Conservation (phyloP, 1,140 invertebrate species). For the Orussus abietinus region DNA sequence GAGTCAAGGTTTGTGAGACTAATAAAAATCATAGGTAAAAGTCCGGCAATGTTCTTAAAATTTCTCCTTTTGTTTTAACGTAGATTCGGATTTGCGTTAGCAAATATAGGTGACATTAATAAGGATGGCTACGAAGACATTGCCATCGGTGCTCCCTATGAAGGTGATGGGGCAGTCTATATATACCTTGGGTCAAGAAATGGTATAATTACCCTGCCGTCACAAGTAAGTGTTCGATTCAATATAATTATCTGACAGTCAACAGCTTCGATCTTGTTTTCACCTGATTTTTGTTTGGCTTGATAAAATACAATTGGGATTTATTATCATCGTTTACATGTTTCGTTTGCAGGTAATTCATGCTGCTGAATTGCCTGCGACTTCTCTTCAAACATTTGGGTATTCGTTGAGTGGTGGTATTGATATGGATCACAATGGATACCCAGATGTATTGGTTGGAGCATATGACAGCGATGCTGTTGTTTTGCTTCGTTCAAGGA, state of each 20-base stretch:
- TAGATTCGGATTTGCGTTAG: constrained; percentile 81
- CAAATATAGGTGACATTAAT: constrained; percentile 86
- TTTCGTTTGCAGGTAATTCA: constrained; percentile 52
- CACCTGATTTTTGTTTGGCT: not conserved
- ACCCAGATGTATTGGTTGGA: constrained; percentile 87
- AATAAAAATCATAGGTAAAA: too few relatives aligned
- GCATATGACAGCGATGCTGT: constrained; percentile 79
- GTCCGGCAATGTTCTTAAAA: too few relatives aligned
- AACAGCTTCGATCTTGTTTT: not conserved
- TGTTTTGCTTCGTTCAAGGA: constrained; percentile 71
- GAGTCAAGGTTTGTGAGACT: constrained; percentile 45
- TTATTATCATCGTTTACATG: constrained; percentile 31
- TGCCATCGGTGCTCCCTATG: constrained; percentile 89
- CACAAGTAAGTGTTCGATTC: constrained; percentile 62
- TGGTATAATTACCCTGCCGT: constrained; percentile 69
- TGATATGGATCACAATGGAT: constrained; percentile 88
- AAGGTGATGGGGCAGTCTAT: constrained; percentile 77
- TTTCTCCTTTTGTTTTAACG: constrained; percentile 4
- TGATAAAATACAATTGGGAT: constrained; percentile 20
- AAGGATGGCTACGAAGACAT: constrained; percentile 87
- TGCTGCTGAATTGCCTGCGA: constrained; percentile 51
- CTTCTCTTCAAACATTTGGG: constrained; percentile 77
- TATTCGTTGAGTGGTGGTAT: constrained; percentile 84
- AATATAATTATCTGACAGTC: not conserved
- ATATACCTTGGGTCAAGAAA: constrained; percentile 78